Conservation (phyloP, 2,113 vertebrate species). For the Brachirus orientalis region DNA sequence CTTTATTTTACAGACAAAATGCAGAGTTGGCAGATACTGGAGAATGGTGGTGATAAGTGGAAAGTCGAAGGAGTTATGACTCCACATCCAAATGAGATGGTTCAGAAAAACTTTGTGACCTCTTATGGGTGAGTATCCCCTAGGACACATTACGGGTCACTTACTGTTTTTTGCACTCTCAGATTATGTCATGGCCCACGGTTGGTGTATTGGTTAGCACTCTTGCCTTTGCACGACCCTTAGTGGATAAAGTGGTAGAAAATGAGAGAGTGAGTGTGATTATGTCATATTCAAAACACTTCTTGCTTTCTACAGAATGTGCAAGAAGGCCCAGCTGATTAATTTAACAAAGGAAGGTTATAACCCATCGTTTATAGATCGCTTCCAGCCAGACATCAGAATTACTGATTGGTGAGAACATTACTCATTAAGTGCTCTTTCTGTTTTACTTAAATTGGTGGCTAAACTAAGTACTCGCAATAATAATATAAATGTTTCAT, state of each 20-base stretch:
- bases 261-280: too few species aligned
- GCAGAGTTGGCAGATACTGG: slow-evolving; percentile 58
- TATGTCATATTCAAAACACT: neutral
- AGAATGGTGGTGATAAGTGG: slow-evolving; percentile 76
- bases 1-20: slow-evolving; percentile 47
- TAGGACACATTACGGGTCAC: neutral
- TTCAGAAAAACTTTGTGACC: slow-evolving; percentile 76
- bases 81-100: slow-evolving; percentile 58
- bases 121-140: slow-evolving; percentile 71
- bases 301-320: slow-evolving; percentile 57
- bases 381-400: slow-evolving; percentile 73
- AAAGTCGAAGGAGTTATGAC: slow-evolving; percentile 3
- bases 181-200: too few species aligned
- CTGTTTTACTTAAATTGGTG: neutral
- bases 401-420: slow-evolving; percentile 81
- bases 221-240: too few species aligned
- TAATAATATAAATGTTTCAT: neutral
- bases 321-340: slow-evolving; percentile 76
- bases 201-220: too few species aligned
- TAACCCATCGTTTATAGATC: slow-evolving; percentile 71
- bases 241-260: too few species aligned
- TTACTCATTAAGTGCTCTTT: neutral
- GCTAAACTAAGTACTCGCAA: neutral
- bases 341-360: slow-evolving; percentile 76
- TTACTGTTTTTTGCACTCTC: too few species aligned